Evolutionary conservation across 2,797 vertebrate genomes (phyloP), one percentile per base, ranked within the genome.

Genomic region (Rhynchonycteris naso): DNA sequence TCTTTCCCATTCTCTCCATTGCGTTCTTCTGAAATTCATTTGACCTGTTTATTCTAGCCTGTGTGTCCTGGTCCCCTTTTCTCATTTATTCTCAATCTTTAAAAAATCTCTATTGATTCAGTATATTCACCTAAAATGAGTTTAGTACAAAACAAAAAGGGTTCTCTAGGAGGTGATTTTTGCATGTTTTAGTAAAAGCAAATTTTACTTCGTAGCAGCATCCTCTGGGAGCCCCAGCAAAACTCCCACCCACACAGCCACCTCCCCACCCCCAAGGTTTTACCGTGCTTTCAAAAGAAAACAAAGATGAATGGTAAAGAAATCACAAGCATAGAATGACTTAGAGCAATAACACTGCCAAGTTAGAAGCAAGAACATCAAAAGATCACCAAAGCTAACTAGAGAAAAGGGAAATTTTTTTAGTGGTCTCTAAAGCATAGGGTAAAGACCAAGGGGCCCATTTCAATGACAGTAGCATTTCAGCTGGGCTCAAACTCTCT

Each of bases 291-390:
- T 91, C 91, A 83, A 63, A 96, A 71, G 81, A 93, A 83, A 93
- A 50, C 47, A 72, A 84, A 86, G 50, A 72, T 30, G 74, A 90
- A 89, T 59, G 61, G 72, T 91, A 71, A 93, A 95, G 85, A 78
- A 94, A 89, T 93, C 85, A 92, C 91, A 95, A 94, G 78, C 82
- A 11, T 30, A 94, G 61, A 91, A 95, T 93, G 89, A 95, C 93
- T 95, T 94, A 88, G 72, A 82, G 91, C 69, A 93, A 88, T 43
- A n/a, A 93, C n/a, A 80, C 91, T 86, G 83, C 59, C 83, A 68
- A 16, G 43, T 82, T 30, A 75, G 88, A 81, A 89, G 61, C 72
- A 75, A 92, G 71, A 87, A 95, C 78, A 95, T 96, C 96, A 95
- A 95, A 97, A 85, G 15, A 35, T 83, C 68, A 14, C 72, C 54